Base-by-base conservation (phyloP, 2,888 invertebrate species). In the Drosophila neoperkinsi region DNA sequence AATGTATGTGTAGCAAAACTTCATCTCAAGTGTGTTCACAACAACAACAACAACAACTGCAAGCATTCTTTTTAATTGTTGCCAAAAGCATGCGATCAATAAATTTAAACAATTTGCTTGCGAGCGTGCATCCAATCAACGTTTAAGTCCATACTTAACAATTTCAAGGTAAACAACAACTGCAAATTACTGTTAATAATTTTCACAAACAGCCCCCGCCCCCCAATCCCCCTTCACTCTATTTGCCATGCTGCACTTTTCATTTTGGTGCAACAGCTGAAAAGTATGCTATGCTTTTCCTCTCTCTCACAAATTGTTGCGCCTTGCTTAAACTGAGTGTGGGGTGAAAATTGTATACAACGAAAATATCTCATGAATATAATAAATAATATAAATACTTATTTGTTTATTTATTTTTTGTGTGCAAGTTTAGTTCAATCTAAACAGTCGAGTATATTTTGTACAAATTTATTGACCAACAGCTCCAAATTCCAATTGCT, bases 181-280 rank as follows among this genome's bases (percentile, higher is more conserved):
- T 63, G 25, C 36, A 41, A 61, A 51, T 33, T 52, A 36, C 41
- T n/a, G 6, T 41, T 57, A 58, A 31, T 33, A 25, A n/a, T 10
- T 31, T 31, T 33, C 7, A 10, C 0, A 36, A 7, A 18, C 3
- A 67, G 1, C 10, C 13, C 13, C 21, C 0, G 13, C 4, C 7
- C 21, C 21, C 25, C 10, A 13, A 3, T 1, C 13, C 13, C 1
- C 7, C 3, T 9, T 34, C 10, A 18, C 4, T 67, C 52, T 52
- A 65, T 62, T 64, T 70, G 52, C 41, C 36, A 53, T 64, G 38
- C 31, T 69, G 57, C 60, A 51, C 46, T 64, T 59, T 58, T 68
- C 38, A 51, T 62, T 62, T 70, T 66, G 60, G 79, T 84, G 84
- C 84, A 85, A 85, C 84, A 85, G 84, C 84, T 85, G 82, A 86